Conservation (phyloP, 2,888 invertebrate species). For the Polyploca ridens region DNA sequence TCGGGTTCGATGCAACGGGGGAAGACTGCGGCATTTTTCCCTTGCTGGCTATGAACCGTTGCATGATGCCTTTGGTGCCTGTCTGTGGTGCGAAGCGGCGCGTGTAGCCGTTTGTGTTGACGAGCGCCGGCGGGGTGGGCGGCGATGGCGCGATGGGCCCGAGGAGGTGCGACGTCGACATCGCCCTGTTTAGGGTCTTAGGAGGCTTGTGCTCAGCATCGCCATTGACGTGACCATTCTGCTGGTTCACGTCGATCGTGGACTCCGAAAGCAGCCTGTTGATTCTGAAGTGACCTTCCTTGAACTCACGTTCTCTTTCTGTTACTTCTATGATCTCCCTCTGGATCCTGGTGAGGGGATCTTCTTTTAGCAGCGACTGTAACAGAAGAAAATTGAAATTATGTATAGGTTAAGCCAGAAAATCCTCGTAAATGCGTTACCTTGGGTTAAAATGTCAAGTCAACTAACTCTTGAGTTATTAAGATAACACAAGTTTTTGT, state of each 20-base stretch:
- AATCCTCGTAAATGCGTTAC: too few species aligned
- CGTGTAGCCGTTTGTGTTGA: slow-evolving; percentile 79
- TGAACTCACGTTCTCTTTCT: slow-evolving; percentile 92
- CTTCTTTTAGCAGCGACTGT: slow-evolving; percentile 86
- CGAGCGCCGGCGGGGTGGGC: slow-evolving; percentile 61
- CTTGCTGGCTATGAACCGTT: slow-evolving; percentile 91
- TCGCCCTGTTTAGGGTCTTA: slow-evolving; percentile 69
- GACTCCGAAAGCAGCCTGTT: slow-evolving; percentile 77
- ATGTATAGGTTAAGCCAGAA: background rate
- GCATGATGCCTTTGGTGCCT: slow-evolving; percentile 92
- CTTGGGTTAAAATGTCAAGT: too few species aligned
- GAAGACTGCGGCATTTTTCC: slow-evolving; percentile 85
- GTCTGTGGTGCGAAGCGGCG: slow-evolving; percentile 87
- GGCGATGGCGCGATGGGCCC: slow-evolving; percentile 69
- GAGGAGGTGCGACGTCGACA: slow-evolving; percentile 75
- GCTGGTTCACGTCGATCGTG: slow-evolving; percentile 76
- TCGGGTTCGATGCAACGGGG: slow-evolving; percentile 55
- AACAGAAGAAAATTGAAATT: slow-evolving; percentile 50
- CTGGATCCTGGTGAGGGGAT: slow-evolving; percentile 92
- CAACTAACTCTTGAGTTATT: too few species aligned
- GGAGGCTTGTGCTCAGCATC: slow-evolving; percentile 57
- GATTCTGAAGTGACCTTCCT: slow-evolving; percentile 83
- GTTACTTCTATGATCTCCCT: slow-evolving; percentile 95
- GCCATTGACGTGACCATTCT: slow-evolving; percentile 73
- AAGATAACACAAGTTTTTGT: too few species aligned